Evolutionary conservation across 1,140 invertebrate species (phyloP).

Genomic region (Trichonephila clavipes): DNA sequence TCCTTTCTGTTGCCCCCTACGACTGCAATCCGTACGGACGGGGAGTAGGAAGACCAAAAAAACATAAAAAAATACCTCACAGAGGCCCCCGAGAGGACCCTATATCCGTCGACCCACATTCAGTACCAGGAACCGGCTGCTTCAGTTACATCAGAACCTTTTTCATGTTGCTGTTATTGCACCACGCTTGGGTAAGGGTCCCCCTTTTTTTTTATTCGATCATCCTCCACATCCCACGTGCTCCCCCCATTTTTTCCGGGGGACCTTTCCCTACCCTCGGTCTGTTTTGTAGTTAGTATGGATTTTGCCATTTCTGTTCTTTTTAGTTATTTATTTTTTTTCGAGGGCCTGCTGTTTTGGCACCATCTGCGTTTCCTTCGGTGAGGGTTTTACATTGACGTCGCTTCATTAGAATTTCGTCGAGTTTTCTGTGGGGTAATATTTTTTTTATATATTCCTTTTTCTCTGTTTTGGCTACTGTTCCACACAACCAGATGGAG

Average conservation of each 20-base stretch:
- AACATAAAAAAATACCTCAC: background rate
- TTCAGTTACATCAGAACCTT: conserved; percentile 47
- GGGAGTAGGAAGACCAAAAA: conserved; percentile 21
- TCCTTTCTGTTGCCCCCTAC: conserved; percentile 40
- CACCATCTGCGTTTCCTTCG: conserved; percentile 29
- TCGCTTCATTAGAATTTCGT: conserved; percentile 57
- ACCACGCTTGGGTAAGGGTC: conserved; percentile 33
- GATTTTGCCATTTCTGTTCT: conserved; percentile 4
- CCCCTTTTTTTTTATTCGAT: conserved; percentile 50
- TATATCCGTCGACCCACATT: conserved; percentile 62
- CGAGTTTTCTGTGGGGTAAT: conserved; percentile 20
- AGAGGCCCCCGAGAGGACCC: conserved; percentile 33
- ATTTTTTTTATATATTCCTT: background rate
- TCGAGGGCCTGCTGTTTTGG: conserved; percentile 33
- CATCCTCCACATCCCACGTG: conserved; percentile 48
- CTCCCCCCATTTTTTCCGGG: conserved; percentile 51
- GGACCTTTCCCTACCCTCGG: conserved; percentile 47
- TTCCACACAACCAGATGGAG: conserved; percentile 27
- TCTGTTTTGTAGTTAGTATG: conserved; percentile 51
- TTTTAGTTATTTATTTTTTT: background rate
- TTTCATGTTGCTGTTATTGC: conserved; percentile 49
- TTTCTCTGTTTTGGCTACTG: background rate
- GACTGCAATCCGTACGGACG: conserved; percentile 31
- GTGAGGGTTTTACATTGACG: conserved; percentile 46
- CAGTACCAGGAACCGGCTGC: conserved; percentile 42